These are phyloP conservation scores for Aradophagus sp. DNA, from an alignment of 1,140 invertebrate species.

Conservation along the genomic window DNA sequence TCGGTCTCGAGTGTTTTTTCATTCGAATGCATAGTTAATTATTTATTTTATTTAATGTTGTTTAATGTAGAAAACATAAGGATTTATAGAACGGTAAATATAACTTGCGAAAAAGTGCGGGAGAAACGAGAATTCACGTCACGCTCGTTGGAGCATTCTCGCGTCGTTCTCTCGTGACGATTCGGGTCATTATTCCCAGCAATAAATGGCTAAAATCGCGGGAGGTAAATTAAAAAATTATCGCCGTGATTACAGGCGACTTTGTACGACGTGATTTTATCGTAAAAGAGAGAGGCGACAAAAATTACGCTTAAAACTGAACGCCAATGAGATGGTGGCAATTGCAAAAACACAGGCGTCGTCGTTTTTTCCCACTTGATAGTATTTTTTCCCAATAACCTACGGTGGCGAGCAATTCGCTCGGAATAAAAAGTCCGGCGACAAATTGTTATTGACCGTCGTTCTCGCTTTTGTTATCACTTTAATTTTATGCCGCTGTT, in stretches of 20 bases:
- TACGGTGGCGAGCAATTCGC: constrained; percentile 43
- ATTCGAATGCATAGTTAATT: too few species aligned
- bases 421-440: constrained; percentile 38
- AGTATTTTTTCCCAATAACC: constrained; percentile 55
- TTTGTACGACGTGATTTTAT: constrained; percentile 50
- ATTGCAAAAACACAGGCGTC: constrained; percentile 34
- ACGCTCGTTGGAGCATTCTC: constrained; percentile 5
- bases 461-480: too few species aligned
- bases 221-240: constrained; percentile 47
- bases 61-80: too few species aligned
- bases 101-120: too few species aligned
- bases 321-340: constrained; percentile 48
- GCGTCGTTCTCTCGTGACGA: neutral
- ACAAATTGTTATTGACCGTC: constrained; percentile 40
- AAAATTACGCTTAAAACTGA: constrained; percentile 55
- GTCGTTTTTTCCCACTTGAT: constrained; percentile 33
- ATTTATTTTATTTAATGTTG: too few species aligned
- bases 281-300: constrained; percentile 60
- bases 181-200: constrained; percentile 15
- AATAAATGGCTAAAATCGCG: constrained; percentile 12
- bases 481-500: too few species aligned
- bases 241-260: constrained; percentile 39
- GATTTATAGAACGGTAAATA: too few species aligned
- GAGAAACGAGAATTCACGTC: too few species aligned
- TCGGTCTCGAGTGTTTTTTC: too few species aligned